These are phyloP conservation scores for Genyomyrus donnyi DNA, from an alignment of 2,113 vertebrate species.

Conservation along the genomic window DNA sequence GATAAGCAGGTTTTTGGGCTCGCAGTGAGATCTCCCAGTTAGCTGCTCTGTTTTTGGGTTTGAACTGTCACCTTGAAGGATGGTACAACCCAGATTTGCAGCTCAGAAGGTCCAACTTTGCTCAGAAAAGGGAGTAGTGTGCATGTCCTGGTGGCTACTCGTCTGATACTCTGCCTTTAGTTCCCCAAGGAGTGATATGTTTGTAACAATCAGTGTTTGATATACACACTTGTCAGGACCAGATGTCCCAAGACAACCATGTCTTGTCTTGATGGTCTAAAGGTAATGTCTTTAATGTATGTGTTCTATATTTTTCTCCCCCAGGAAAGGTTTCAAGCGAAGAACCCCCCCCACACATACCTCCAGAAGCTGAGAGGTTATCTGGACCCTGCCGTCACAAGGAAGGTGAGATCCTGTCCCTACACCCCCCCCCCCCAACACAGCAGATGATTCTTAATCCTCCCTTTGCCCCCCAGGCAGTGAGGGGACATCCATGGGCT, in stretches of 20 bases:
- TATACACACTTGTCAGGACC: neutral
- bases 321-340: slow-evolving; percentile 91
- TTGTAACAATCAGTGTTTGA: neutral
- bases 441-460: neutral
- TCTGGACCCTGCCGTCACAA: slow-evolving; percentile 80
- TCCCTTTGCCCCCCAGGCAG: neutral
- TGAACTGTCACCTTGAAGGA: neutral
- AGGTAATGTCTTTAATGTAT: neutral
- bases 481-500: neutral
- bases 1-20: neutral
- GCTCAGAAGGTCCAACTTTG: neutral
- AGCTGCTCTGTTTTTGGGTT: neutral
- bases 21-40: neutral
- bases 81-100: neutral
- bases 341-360: slow-evolving; percentile 89
- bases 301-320: neutral
- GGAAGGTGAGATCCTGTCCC: slow-evolving; percentile 68
- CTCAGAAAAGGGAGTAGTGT: neutral
- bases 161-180: neutral
- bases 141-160: neutral
- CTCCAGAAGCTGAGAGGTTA: slow-evolving; percentile 88
- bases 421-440: too few relatives aligned
- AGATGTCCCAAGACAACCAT: neutral
- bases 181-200: neutral
- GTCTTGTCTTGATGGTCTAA: neutral